These are phyloP conservation scores for Coccyzus lansbergi DNA, from an alignment of 2,797 vertebrate genomes.

Conservation along the genomic window DNA sequence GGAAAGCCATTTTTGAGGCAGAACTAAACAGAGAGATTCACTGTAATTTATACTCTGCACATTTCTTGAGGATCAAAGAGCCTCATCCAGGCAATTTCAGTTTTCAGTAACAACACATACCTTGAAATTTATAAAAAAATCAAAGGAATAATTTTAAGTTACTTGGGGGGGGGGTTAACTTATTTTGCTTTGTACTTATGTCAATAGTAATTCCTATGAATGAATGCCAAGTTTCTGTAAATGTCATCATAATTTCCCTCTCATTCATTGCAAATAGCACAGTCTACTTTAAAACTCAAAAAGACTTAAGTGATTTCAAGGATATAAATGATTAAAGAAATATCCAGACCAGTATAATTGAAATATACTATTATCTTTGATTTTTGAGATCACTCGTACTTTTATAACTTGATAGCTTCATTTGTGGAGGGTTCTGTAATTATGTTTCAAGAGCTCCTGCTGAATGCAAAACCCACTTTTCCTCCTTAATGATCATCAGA, in stretches of 20 bases:
- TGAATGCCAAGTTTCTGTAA: background rate
- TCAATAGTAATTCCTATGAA: background rate
- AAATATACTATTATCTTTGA: background rate
- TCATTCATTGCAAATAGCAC: background rate
- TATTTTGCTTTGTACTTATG: background rate
- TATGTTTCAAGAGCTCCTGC: background rate
- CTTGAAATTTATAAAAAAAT: background rate
- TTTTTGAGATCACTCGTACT: background rate
- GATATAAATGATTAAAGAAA: slow-evolving; percentile 27
- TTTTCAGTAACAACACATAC: background rate
- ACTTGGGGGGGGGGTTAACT: background rate
- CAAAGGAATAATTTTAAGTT: background rate
- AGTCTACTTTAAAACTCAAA: background rate
- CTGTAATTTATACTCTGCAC: background rate
- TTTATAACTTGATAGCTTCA: background rate
- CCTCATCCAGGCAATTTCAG: background rate
- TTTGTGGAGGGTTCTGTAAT: slow-evolving; percentile 8
- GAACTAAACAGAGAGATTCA: background rate
- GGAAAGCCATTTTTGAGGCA: background rate
- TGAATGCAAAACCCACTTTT: slow-evolving; percentile 19
- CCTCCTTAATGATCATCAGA: background rate
- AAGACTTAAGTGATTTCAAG: background rate
- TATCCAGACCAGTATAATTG: background rate
- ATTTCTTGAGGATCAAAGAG: background rate
- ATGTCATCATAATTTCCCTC: background rate